phyloP scores from a whole-genome alignment of 2,888 invertebrate species.

The Drosophila seclusa region DNA sequence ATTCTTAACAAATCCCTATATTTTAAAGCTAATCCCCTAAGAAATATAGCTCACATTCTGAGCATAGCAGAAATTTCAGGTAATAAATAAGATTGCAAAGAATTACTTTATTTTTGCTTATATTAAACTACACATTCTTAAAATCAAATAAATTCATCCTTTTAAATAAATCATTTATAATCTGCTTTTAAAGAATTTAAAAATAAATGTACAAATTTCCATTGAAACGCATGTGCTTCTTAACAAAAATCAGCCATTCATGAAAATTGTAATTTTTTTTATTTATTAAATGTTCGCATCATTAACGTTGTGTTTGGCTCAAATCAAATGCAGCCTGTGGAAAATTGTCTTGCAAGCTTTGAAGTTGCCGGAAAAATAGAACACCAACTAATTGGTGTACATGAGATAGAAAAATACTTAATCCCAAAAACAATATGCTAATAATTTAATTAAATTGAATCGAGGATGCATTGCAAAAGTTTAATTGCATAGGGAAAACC shows the following conservation, averaged over 20 bases:
- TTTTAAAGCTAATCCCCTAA: slow-evolving; percentile 6
- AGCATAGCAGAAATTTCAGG: background rate
- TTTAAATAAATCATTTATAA: background rate
- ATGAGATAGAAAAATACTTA: slow-evolving; percentile 2
- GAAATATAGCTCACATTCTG: background rate
- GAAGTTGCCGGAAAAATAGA: background rate
- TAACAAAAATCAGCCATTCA: background rate
- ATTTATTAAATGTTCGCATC: slow-evolving; percentile 5
- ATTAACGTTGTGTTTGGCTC: background rate
- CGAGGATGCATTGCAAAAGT: slow-evolving; percentile 21
- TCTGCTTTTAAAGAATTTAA: background rate
- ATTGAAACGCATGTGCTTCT: background rate
- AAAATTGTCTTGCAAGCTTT: background rate
- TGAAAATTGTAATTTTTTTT: background rate
- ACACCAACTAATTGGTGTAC: background rate
- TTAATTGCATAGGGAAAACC: slow-evolving; percentile 36
- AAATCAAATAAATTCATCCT: background rate
- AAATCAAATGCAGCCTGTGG: background rate
- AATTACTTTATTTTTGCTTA: background rate
- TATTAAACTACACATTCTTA: background rate
- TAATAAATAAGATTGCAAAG: slow-evolving; percentile 5
- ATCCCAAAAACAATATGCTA: slow-evolving; percentile 19
- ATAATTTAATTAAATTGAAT: slow-evolving; percentile 18
- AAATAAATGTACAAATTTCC: background rate
- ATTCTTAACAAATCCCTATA: slow-evolving; percentile 1